Percentiles rank a stretch among this genome's conserved stretches.
Evolutionary conservation across 23 tunicate genomes (phyloP).

Genomic region (Trididemnum clinides): DNA sequence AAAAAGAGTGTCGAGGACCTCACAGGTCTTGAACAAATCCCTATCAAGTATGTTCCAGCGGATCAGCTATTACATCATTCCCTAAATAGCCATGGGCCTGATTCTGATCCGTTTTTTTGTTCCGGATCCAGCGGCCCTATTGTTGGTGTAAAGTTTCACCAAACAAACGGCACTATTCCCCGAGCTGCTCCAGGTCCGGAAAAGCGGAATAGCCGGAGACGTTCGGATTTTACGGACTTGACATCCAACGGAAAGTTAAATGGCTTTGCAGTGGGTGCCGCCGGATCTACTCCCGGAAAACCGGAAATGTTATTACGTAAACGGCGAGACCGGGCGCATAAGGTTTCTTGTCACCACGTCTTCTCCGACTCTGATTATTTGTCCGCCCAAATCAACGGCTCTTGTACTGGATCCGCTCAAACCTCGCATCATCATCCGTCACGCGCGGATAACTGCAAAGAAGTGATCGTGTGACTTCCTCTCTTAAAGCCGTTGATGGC

Average conservation of each 20-base stretch:
- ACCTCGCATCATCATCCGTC: neutral
- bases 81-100: neutral
- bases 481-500: too few relatives aligned
- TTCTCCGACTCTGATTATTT: neutral
- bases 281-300: conserved; percentile 43
- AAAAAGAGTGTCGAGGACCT: conserved; percentile 54
- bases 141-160: neutral
- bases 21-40: neutral
- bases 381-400: neutral
- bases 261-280: conserved; percentile 11
- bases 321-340: neutral
- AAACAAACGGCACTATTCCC: neutral
- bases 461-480: conserved; percentile 55
- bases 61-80: neutral
- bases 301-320: conserved; percentile 37
- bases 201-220: neutral
- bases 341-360: conserved; percentile 29
- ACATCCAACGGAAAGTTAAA: neutral
- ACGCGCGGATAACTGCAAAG: conserved; percentile 32
- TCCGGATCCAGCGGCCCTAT: neutral
- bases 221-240: neutral
- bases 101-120: neutral
- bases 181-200: neutral
- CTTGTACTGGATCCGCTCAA: neutral
- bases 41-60: neutral